Base-by-base conservation (phyloP, 2,888 invertebrate genomes). In the Sphinx pinastri region DNA sequence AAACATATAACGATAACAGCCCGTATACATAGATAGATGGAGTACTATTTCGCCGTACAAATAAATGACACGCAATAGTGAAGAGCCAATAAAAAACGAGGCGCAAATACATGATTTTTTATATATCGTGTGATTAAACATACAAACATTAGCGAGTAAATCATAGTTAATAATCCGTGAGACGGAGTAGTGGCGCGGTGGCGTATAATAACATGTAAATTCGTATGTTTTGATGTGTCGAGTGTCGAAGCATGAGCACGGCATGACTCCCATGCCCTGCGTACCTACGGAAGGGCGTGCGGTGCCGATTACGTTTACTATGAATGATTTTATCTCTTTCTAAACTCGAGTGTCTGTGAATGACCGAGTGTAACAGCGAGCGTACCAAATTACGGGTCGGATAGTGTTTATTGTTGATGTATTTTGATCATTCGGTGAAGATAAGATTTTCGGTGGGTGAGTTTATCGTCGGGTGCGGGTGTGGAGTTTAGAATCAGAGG, bases 241-340 rank as follows among this genome's bases (percentile, higher is more conserved):
- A 88, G 72, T 69, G 58, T 51, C 49, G 71, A 60, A 84, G 90
- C 92, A 90, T 89, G 92, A 87, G 81, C 85, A 90, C 92, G 91
- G 93, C 94, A 92, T 94, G 94, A 94, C 92, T 93, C 89, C 93
- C 94, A 94, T 94, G 94, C 94, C 92, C 93, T 93, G 93, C 90
- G 91, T 91, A 87, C 87, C 84, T 90, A 91, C 89, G 91, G 88
- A 92, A 92, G 93, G 92, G 92, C 92, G 93, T 92, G 92, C 93
- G 88, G 86, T 81, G 82, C 79, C 82, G 84, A 92, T 92, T 93
- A 93, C 94, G 93, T 93, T 93, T 93, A 93, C 92, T 93, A 93
- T 93, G 93, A 94, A 93, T 94, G 93, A 93, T 93, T 93, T 93
- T 92, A 93, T 94, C 93, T 94, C 93, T 93, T 93, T 94, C 93